Evolutionary conservation across 2,888 invertebrate species (phyloP), one percentile per base, ranked within the genome.

Genomic region (Phalangium opilio): DNA sequence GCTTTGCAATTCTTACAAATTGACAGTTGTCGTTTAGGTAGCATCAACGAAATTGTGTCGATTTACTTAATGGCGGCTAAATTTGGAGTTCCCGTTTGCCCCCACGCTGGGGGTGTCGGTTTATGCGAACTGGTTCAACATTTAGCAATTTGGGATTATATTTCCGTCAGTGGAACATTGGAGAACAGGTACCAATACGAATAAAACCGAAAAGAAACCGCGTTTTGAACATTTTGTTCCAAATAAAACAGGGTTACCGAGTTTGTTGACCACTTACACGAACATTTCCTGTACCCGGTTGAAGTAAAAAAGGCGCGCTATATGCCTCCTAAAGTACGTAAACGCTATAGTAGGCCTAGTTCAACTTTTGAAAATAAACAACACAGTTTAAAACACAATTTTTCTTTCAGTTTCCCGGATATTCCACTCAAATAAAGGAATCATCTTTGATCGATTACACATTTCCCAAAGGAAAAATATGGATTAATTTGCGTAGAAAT

Each of bases 121-220:
- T 73, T 91, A 3, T 90, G 90, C 62, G 90, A 90, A 70, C 82
- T 89, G 79, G 86, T 90, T 2, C 89, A 89, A 59, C 90, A 91
- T 67, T 70, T 90, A 40, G 83, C 87, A 66, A 78, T 80, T 69
- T 89, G 86, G 81, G 87, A 90, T 67, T 89, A 75, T 67, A 73
- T 82, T 3, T 57, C 76, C 44, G 65, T 87, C 18, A 79, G 83
- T 10, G 79, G 75, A 8, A 76, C 77, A 7, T 77, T 74, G 63
- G 73, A 81, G 43, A 77, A 75, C 38, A 74, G 67, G 68, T 67
- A 53, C 44, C 44, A 21, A 17, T 32, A 2, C 15, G 34, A 33
- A 11, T 33, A 11, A 33, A 11, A 33, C 34, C 34, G 12, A 12
- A 33, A 11, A 11, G 10, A 33, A 33, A 33, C 12, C 12, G n/a